Conservation (phyloP, 2,797 vertebrate genomes). For the Xiphophorus birchmanni region DNA sequence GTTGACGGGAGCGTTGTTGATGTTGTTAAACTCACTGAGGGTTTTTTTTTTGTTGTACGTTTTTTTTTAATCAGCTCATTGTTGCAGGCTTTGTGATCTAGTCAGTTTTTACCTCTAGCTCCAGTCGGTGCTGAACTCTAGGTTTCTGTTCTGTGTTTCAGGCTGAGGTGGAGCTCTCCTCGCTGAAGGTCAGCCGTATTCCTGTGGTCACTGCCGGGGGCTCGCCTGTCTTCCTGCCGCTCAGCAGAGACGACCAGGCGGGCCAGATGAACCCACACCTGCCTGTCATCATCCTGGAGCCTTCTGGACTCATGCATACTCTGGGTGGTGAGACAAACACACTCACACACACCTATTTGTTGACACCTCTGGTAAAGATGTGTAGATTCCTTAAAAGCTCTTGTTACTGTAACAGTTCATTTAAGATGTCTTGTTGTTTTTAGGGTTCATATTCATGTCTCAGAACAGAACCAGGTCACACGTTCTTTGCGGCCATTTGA, state of each 20-base stretch:
- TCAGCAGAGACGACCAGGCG: constrained; percentile 86
- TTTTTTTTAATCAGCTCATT: neutral
- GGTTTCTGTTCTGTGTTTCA: constrained; percentile 51
- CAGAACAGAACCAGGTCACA: neutral
- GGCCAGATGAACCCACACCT: constrained; percentile 81
- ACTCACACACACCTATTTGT: neutral
- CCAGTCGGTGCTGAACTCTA: neutral
- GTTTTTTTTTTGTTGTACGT: neutral
- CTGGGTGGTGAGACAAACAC: constrained; percentile 83
- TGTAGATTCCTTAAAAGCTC: neutral
- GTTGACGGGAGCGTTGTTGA: neutral
- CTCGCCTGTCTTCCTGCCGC: constrained; percentile 83
- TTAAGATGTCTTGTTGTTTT: neutral
- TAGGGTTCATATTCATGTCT: neutral
- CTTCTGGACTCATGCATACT: constrained; percentile 84
- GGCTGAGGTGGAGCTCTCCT: constrained; percentile 81
- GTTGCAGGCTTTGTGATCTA: neutral
- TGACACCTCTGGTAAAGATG: neutral
- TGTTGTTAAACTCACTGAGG: constrained; percentile 12
- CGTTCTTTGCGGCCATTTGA: neutral
- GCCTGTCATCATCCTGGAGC: constrained; percentile 92
- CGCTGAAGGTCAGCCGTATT: constrained; percentile 69
- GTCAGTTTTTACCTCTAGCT: neutral
- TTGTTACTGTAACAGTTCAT: neutral
- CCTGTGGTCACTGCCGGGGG: constrained; percentile 75